Evolutionary conservation across 1,140 invertebrate genomes (phyloP).

Genomic region (Acarapis woodi): DNA sequence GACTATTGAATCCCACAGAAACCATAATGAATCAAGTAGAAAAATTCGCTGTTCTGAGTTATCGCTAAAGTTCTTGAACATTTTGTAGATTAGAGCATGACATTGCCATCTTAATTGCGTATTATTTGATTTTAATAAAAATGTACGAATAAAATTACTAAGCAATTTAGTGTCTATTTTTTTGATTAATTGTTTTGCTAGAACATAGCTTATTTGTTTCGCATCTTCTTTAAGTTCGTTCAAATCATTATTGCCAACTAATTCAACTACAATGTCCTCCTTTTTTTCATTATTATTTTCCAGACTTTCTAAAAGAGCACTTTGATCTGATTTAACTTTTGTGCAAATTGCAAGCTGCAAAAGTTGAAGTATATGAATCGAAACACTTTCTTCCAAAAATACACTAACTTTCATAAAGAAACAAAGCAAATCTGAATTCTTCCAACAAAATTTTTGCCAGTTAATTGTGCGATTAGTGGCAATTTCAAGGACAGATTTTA

Average conservation of each 20-base stretch:
- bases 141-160: slow-evolving; percentile 52
- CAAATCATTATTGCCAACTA: too few relatives aligned
- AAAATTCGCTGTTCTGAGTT: slow-evolving; percentile 36
- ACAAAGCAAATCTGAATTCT: slow-evolving; percentile 32
- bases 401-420: slow-evolving; percentile 49
- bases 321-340: too few relatives aligned
- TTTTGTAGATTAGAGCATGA: slow-evolving; percentile 51
- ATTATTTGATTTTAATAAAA: slow-evolving; percentile 71
- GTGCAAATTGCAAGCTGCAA: slow-evolving; percentile 52
- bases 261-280: too few relatives aligned
- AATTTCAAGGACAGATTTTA: slow-evolving; percentile 76
- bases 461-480: slow-evolving; percentile 63
- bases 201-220: slow-evolving; percentile 30
- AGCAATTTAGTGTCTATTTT: slow-evolving; percentile 33
- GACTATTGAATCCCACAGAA: slow-evolving; percentile 61
- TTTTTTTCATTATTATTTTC: too few relatives aligned
- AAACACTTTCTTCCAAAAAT: slow-evolving; percentile 67
- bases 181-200: slow-evolving; percentile 38
- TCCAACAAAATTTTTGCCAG: slow-evolving; percentile 72
- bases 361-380: slow-evolving; percentile 59
- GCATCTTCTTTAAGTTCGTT: too few relatives aligned
- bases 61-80: slow-evolving; percentile 43
- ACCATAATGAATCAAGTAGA: slow-evolving; percentile 56
- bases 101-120: slow-evolving; percentile 80
- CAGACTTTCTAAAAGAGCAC: too few relatives aligned